These are phyloP conservation scores for Ariolimax columbianus DNA, from an alignment of 2,888 invertebrate species.

Conservation along the genomic window DNA sequence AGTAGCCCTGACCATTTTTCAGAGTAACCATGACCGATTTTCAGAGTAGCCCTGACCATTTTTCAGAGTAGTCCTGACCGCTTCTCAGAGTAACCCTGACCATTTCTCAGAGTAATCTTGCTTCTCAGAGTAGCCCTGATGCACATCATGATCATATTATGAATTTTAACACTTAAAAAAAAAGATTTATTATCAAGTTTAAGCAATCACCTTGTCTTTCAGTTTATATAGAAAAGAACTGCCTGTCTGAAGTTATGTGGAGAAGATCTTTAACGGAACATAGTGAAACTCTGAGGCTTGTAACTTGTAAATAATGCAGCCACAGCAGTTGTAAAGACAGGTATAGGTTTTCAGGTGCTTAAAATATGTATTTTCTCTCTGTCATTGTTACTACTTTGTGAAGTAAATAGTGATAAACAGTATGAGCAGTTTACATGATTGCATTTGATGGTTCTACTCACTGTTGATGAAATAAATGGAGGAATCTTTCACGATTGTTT, in stretches of 20 bases:
- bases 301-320: too few species aligned
- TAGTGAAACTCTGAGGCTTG: too few species aligned
- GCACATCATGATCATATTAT: background rate
- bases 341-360: too few species aligned
- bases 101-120: background rate
- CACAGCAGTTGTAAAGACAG: too few species aligned
- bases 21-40: too few species aligned
- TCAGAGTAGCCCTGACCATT: too few species aligned
- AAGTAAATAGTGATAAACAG: background rate
- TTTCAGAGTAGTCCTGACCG: too few species aligned
- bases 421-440: background rate
- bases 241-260: background rate
- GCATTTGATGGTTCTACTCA: background rate
- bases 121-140: background rate
- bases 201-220: background rate
- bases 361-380: too few species aligned
- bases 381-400: too few species aligned
- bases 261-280: too few species aligned
- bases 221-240: background rate
- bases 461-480: background rate
- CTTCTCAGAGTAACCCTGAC: too few species aligned
- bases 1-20: too few species aligned
- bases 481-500: background rate
- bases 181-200: background rate
- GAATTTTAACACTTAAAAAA: background rate